phyloP scores from a whole-genome alignment of 2,113 vertebrate species.

The Caretta caretta region DNA sequence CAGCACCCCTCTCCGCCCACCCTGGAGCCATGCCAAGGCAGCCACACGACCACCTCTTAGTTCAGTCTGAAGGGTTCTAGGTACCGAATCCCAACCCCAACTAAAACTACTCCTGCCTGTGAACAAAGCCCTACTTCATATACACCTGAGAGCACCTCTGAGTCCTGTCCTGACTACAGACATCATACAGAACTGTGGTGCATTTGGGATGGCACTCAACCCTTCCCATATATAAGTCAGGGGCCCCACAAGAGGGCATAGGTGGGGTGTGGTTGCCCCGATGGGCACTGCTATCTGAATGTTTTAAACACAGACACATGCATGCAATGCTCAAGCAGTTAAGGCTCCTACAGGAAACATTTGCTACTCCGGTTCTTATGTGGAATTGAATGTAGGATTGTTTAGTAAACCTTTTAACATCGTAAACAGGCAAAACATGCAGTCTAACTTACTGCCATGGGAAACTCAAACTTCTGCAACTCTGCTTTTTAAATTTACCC shows the following conservation, averaged over 20 bases:
- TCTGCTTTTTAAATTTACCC: not conserved
- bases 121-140: not conserved
- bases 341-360: not conserved
- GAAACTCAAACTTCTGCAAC: not conserved
- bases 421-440: not conserved
- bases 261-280: not conserved
- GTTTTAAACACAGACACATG: not conserved
- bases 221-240: not conserved
- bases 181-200: not conserved
- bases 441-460: not conserved
- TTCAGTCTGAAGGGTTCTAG: not conserved
- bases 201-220: not conserved
- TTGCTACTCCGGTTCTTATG: not conserved
- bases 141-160: not conserved
- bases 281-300: not conserved
- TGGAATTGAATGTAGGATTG: not conserved
- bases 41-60: not conserved
- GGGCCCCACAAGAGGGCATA: not conserved
- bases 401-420: not conserved
- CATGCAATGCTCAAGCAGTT: not conserved
- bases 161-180: not conserved
- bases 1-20: not conserved
- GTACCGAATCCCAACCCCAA: not conserved
- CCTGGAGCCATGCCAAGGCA: not conserved
- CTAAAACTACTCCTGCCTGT: not conserved